Evolutionary conservation across 2,113 vertebrate genomes (phyloP), one percentile per base, ranked within the genome.

Genomic region (Perca schrenkii): DNA sequence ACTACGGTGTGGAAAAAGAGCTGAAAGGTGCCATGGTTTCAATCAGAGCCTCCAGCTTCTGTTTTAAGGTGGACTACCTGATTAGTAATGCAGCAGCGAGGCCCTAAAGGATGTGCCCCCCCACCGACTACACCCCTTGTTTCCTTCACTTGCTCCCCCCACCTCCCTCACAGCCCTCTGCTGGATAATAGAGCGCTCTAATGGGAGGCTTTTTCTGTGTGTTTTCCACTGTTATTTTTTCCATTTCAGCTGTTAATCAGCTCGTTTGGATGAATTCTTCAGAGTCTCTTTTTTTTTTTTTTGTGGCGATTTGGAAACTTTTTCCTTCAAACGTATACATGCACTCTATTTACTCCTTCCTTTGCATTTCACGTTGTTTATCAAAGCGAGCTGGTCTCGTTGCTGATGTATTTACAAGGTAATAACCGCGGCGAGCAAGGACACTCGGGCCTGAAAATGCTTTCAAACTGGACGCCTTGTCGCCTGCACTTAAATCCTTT

Each of bases 391-490:
- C 21, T 57, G 43, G 40, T 50, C 28, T 65, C 22, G 52, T 52
- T 14, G 67, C 46, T 52, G 73, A 71, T 75, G 77, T 64, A 47
- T 71, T 47, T 43, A 34, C 34, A 34, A 34, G 34, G 34, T 34
- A 34, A 34, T 34, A 6, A 28, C 54, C n/a, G 67, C 66, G 10
- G 52, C 16, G 31, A 50, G 53, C 64, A 40, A 83, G 77, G 77
- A 81, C 80, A 43, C 70, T 71, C 63, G 64, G 82, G 66, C 47
- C 71, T 68, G 57, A 36, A 74, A 34, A 68, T 69, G 56, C 69
- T 83, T 78, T 82, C 63, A 75, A 6, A 34, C 34, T 34, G 34
- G 34, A 34, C 34, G 54, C 49, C 64, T 16, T 34, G 49, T 77
- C 74, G 43, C 57, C 69, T 57, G 58, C 34, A 34, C 34, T 34